A percentile compares a stretch with the other conserved stretches of the same genome.
phyloP scores from a whole-genome alignment of 2,113 vertebrate species.

The Semnopithecus entellus region DNA sequence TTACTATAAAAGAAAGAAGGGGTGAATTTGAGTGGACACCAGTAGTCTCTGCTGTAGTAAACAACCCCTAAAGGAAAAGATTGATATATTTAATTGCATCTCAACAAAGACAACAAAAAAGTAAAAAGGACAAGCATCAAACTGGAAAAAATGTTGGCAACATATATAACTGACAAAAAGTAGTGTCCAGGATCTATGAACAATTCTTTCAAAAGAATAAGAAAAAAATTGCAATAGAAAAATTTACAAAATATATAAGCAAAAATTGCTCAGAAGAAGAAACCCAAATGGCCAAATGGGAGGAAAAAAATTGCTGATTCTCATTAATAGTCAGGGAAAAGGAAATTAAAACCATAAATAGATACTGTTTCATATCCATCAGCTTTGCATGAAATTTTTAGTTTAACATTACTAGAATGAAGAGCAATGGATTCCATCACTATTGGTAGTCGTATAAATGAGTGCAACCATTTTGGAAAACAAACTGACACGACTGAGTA shows the following conservation, averaged over 20 bases:
- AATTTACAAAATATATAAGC: neutral
- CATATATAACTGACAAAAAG: neutral
- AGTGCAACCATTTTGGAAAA: neutral
- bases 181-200: neutral
- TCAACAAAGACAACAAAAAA: neutral
- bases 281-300: neutral
- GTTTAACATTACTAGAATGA: neutral
- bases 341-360: neutral
- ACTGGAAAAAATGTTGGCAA: neutral
- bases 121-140: neutral
- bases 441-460: neutral
- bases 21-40: neutral
- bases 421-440: neutral
- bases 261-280: neutral
- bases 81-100: neutral
- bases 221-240: slow-evolving; percentile 5
- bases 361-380: neutral
- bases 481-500: neutral
- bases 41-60: neutral
- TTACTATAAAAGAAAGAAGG: neutral
- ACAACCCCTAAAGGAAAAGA: neutral
- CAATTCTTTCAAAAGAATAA: neutral
- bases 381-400: neutral
- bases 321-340: neutral
- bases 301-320: neutral